Percentiles rank a stretch among this genome's conserved stretches.
Evolutionary conservation across 2,888 invertebrate species (phyloP).

Genomic region (Phyto melanocephala): DNA sequence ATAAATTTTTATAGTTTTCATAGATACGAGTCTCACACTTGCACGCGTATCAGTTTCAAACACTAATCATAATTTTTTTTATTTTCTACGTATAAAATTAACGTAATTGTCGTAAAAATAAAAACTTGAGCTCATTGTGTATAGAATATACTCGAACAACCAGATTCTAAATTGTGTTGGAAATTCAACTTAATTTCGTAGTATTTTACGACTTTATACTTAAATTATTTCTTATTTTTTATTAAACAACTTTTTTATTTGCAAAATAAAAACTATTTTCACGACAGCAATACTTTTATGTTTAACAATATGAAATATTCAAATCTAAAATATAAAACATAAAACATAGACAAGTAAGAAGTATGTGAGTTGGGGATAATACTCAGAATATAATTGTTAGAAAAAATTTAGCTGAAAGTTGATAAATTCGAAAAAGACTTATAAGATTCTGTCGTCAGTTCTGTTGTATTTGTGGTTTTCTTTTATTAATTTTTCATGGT

Average conservation of each 20-base stretch:
- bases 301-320: constrained; percentile 13
- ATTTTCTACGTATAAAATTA: constrained; percentile 8
- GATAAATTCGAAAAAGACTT: not conserved
- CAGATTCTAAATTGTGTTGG: not conserved
- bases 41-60: not conserved
- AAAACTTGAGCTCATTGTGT: too few species aligned
- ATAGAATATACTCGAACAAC: too few species aligned
- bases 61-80: constrained; percentile 1
- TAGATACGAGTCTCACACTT: too few species aligned
- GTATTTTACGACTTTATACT: constrained; percentile 14
- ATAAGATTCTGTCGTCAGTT: not conserved
- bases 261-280: not conserved
- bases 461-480: not conserved
- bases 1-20: not conserved
- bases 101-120: not conserved
- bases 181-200: not conserved
- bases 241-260: constrained; percentile 30
- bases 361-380: not conserved
- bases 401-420: not conserved
- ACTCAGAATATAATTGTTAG: not conserved
- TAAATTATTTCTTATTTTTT: constrained; percentile 16
- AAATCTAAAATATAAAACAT: not conserved
- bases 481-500: not conserved
- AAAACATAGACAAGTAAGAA: too few species aligned
- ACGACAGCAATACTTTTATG: not conserved